Evolutionary conservation across 2,888 invertebrate genomes (phyloP), one percentile per base, ranked within the genome.

Genomic region (Antheraea yamamai): DNA sequence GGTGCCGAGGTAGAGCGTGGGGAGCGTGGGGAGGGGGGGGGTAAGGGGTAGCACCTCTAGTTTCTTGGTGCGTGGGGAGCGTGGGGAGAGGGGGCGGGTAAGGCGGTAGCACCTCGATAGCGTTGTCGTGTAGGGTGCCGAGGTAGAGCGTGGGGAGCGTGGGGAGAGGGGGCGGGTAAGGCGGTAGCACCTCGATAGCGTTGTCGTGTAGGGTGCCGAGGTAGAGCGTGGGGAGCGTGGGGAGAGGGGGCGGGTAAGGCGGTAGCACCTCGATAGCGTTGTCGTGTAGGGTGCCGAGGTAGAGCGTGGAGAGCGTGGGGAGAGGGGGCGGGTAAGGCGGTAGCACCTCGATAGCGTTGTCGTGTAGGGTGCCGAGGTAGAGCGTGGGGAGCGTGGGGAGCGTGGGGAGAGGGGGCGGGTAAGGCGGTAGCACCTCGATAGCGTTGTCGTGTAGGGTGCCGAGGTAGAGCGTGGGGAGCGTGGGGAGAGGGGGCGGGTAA

Each of bases 391-490:
- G n/a, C n/a, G n/a, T n/a, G 30, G 30, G 30, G 30, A 30, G 30
- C 1, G 30, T n/a, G 30, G 35, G 35, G 7, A 4, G 35, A 4
- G 4, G 35, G 6, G 35, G 2, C 35, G 4, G 7, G 35, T 7
- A 4, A 0, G 2, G 35, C 0, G 35, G 35, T 4, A 12, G 12
- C 7, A 98, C 98, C 92, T 97, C 97, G 75, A 99, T 96, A 74
- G 99, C 98, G 74, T 97, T 96, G 85, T 98, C 98, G 88, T 99
- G 99, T 84, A 99, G 97, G 23, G 99, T 99, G 81, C 99, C 99
- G 76, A 99, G 96, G 90, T 98, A 98, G 4, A 99, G 95, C 1
- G 98, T 98, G 6, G 99, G 30, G 30, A 30, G 30, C 1, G 30
- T n/a, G 30, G 35, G 35, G 7, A 4, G 35, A 4, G 4, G 35